Evolutionary conservation across 2,113 vertebrate species (phyloP).

Genomic region (Cavia porcellus): DNA sequence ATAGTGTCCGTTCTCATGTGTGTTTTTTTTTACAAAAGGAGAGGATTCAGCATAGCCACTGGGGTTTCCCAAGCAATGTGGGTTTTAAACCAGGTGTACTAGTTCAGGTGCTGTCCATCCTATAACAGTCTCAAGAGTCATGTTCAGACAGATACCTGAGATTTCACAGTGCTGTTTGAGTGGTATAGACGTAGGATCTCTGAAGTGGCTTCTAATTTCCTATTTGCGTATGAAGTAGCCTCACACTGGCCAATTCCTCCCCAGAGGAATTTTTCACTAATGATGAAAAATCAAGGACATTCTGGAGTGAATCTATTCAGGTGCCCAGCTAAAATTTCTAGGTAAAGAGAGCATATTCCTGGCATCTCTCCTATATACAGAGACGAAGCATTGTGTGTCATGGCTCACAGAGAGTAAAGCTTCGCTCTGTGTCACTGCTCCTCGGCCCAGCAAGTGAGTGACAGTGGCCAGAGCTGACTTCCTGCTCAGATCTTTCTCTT

Average conservation of each 20-base stretch:
- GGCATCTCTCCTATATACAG: background rate
- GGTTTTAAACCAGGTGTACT: background rate
- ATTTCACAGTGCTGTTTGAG: background rate
- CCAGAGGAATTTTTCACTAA: background rate
- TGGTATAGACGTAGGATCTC: background rate
- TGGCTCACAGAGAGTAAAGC: background rate
- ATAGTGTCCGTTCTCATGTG: background rate
- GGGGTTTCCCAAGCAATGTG: background rate
- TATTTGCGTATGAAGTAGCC: background rate
- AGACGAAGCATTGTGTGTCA: background rate
- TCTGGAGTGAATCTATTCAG: background rate
- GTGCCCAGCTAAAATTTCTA: background rate
- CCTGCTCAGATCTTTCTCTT: constrained; percentile 24
- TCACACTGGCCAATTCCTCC: background rate
- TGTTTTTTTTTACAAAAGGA: background rate
- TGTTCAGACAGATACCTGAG: background rate
- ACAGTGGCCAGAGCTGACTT: background rate
- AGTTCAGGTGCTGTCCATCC: background rate
- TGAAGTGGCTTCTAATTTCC: background rate
- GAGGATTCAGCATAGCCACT: background rate
- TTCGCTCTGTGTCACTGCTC: background rate
- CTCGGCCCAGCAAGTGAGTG: background rate
- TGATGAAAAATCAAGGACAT: background rate
- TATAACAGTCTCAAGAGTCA: background rate
- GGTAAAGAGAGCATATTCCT: background rate